Conservation (phyloP, 2,888 invertebrate genomes). For the Magallana nippona region DNA sequence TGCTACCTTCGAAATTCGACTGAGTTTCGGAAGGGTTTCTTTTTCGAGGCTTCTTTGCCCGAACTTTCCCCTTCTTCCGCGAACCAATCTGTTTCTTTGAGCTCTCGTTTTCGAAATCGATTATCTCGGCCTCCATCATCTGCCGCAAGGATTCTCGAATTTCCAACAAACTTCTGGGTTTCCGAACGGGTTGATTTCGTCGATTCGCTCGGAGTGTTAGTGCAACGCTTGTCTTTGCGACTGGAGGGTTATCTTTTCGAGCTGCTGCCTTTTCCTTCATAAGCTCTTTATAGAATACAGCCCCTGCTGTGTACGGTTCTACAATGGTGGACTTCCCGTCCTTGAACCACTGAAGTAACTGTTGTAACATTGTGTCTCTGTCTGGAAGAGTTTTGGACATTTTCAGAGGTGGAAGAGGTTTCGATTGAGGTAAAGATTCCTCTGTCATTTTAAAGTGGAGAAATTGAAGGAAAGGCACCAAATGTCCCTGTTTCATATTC, state of each 20-base stretch:
- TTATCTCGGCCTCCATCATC: conserved; percentile 70
- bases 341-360: conserved; percentile 67
- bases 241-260: conserved; percentile 56
- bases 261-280: conserved; percentile 74
- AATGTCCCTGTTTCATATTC: conserved; percentile 65
- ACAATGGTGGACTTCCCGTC: conserved; percentile 66
- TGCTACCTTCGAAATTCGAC: conserved; percentile 4
- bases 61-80: background rate
- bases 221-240: conserved; percentile 31
- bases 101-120: conserved; percentile 58
- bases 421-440: conserved; percentile 60
- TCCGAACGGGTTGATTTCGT: conserved; percentile 54
- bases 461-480: conserved; percentile 70
- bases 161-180: conserved; percentile 69
- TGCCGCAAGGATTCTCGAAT: conserved; percentile 68
- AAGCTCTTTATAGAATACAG: conserved; percentile 72
- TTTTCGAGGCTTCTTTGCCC: background rate
- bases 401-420: conserved; percentile 67
- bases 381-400: conserved; percentile 69
- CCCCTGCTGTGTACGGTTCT: conserved; percentile 66
- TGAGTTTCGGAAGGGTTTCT: conserved; percentile 21
- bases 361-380: conserved; percentile 65
- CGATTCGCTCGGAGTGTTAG: conserved; percentile 50
- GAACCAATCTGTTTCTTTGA: conserved; percentile 41
- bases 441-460: conserved; percentile 71